Evolutionary conservation across 2,113 vertebrate genomes (phyloP), one percentile per base, ranked within the genome.

Genomic region (Catagonus wagneri): DNA sequence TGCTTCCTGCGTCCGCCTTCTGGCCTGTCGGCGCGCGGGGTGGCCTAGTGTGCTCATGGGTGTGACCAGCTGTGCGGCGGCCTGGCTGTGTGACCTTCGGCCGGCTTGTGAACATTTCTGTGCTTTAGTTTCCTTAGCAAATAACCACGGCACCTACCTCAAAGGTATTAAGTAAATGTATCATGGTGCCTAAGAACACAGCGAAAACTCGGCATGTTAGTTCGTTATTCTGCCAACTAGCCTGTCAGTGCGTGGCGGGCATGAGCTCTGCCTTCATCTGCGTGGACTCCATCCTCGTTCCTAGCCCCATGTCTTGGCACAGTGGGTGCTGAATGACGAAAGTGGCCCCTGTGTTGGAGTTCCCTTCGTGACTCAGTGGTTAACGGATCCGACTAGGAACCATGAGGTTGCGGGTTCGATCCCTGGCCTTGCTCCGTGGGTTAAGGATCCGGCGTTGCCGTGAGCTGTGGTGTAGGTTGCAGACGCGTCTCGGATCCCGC

Each of bases 291-390:
- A 13, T 34, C 72, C 71, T 39, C 15, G 0, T 17, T 9, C 39
- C 14, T 22, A 17, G 39, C 9, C 25, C 65, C 17, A 1, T 2
- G 17, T 11, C 20, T 7, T 71, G 36, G 39, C 23, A 4, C 12
- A 10, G 32, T 50, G 54, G 2, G 6, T 17, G 56, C 83, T 72
- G 29, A 22, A 15, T 52, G 13, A 36, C 75, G 22, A 22, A 25
- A 12, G 16, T 4, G 2, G 0, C 60, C 6, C 23, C 27, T 25
- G 1, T 11, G 32, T n/a, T n/a, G n/a, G n/a, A n/a, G n/a, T n/a
- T n/a, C n/a, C n/a, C n/a, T n/a, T n/a, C n/a, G n/a, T n/a, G n/a
- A n/a, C n/a, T n/a, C n/a, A n/a, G n/a, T n/a, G n/a, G n/a, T n/a
- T n/a, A n/a, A n/a, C n/a, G n/a, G n/a, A n/a, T n/a, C n/a, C n/a